These are phyloP conservation scores for Drepanosiphum platanoidis DNA, from an alignment of 2,888 invertebrate species.

Conservation along the genomic window DNA sequence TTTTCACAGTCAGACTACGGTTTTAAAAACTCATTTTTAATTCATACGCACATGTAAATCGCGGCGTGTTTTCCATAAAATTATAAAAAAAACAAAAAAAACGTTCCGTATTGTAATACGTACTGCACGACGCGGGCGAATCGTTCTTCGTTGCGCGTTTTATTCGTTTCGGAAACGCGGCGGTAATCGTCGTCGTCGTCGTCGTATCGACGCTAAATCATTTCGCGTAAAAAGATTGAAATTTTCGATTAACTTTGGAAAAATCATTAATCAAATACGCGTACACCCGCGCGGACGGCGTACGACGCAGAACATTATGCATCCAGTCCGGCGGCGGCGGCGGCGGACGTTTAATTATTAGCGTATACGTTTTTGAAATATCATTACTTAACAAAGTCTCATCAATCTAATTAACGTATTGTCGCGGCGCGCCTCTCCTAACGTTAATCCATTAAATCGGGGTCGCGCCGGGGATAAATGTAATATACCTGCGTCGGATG, in stretches of 20 bases:
- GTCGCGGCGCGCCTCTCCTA: neutral
- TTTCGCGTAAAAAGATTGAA: neutral
- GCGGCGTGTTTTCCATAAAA: neutral
- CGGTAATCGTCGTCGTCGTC: too few relatives aligned
- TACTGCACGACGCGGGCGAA: neutral
- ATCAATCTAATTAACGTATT: constrained; percentile 38
- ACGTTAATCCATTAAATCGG: constrained; percentile 1
- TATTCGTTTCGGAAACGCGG: neutral
- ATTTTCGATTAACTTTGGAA: neutral
- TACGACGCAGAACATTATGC: too few relatives aligned
- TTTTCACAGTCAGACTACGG: constrained; percentile 12
- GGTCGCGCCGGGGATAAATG: neutral
- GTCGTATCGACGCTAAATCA: neutral
- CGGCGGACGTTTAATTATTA: constrained; percentile 3
- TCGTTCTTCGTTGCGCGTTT: neutral
- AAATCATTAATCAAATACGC: neutral
- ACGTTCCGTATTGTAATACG: neutral
- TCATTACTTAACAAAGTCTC: constrained; percentile 21
- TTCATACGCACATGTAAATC: constrained; percentile 17
- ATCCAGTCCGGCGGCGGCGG: neutral
- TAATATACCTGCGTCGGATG: too few relatives aligned
- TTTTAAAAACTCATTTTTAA: constrained; percentile 33
- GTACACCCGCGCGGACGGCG: too few relatives aligned
- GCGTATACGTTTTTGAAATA: constrained; percentile 21
- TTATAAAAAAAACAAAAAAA: too few relatives aligned